Evolutionary conservation across 2,797 vertebrate species (phyloP).

Genomic region (Antennarius maculatus): DNA sequence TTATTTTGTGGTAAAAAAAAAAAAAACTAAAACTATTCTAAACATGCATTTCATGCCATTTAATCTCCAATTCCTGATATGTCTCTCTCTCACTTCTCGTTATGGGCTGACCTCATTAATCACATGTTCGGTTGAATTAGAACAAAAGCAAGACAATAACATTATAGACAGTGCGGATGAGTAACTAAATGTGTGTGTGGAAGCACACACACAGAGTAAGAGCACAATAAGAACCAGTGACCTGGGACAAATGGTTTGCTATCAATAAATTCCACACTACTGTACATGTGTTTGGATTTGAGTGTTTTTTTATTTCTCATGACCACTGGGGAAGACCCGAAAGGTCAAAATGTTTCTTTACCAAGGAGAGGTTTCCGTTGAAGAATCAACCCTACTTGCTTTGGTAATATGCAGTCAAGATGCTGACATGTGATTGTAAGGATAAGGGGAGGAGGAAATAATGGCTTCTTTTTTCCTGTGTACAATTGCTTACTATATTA

Average conservation of each 20-base stretch:
- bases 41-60: neutral
- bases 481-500: neutral
- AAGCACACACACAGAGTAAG: constrained; percentile 8
- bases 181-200: neutral
- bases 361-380: constrained; percentile 36
- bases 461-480: neutral
- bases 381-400: constrained; percentile 21
- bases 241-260: constrained; percentile 30
- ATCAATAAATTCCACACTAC: constrained; percentile 16
- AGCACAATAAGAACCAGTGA: constrained; percentile 30
- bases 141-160: constrained; percentile 31
- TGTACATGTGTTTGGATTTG: constrained; percentile 2
- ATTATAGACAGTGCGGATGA: neutral
- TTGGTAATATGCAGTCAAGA: constrained; percentile 20
- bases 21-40: neutral
- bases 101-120: constrained; percentile 14
- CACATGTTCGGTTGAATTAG: constrained; percentile 20
- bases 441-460: constrained; percentile 10
- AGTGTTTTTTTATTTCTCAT: constrained; percentile 15
- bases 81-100: too few species aligned
- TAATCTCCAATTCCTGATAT: neutral
- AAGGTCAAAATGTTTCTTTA: constrained; percentile 17
- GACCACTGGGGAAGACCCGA: constrained; percentile 17
- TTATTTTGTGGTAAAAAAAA: neutral
- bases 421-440: constrained; percentile 17